Conservation (phyloP, 2,888 invertebrate species). For the Phengaris arion region DNA sequence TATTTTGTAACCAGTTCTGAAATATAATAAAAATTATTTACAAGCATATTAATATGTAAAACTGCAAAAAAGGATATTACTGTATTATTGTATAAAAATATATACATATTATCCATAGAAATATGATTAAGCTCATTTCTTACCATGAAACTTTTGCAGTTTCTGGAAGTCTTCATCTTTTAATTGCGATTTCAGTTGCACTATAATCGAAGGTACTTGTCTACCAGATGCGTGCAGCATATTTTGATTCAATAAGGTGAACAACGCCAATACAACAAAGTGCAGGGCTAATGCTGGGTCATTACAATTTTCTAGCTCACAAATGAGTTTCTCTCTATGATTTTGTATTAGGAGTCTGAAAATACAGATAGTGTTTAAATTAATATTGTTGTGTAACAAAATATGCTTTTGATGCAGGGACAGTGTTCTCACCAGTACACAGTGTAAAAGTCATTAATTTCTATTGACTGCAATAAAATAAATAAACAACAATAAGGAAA, state of each 20-base stretch:
- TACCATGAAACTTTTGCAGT: conserved; percentile 89
- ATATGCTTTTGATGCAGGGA: background rate
- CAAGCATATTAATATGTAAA: background rate
- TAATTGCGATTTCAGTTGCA: conserved; percentile 85
- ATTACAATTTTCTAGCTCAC: conserved; percentile 85
- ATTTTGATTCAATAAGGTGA: conserved; percentile 87
- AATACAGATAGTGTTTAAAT: conserved; percentile 37
- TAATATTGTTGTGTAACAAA: background rate
- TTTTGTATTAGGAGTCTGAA: conserved; percentile 85
- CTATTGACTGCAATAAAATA: background rate
- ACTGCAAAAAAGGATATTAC: background rate
- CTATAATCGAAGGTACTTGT: conserved; percentile 90
- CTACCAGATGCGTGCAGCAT: conserved; percentile 96
- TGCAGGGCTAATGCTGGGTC: conserved; percentile 90
- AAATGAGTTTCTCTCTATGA: conserved; percentile 89
- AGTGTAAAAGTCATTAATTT: background rate
- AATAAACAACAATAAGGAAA: background rate
- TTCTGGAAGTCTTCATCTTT: conserved; percentile 81
- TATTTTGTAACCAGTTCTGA: conserved; percentile 68
- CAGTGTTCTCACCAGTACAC: background rate
- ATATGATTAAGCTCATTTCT: conserved; percentile 38
- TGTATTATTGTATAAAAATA: too few relatives aligned
- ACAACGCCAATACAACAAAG: conserved; percentile 87
- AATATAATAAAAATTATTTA: conserved; percentile 35
- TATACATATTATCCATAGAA: background rate